phyloP scores from a whole-genome alignment of 2,888 invertebrate species.

The Philereme vetulata region DNA sequence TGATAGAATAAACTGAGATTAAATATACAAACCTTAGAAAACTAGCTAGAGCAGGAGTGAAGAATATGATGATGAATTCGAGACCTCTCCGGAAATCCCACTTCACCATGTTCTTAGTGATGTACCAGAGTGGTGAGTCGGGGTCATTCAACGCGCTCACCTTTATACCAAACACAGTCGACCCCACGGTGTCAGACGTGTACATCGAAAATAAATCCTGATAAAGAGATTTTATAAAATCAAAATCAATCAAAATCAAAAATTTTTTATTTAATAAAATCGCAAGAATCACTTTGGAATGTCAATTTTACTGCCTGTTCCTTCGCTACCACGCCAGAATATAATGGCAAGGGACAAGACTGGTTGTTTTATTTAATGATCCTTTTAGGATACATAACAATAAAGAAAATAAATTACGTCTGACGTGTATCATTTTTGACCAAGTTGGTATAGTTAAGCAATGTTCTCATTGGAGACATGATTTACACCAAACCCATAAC shows the following conservation, averaged over 20 bases:
- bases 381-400: too few relatives aligned
- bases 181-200: conserved; percentile 68
- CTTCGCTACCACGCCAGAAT: too few relatives aligned
- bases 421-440: too few relatives aligned
- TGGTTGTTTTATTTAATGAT: too few relatives aligned
- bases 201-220: conserved; percentile 71
- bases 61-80: conserved; percentile 64
- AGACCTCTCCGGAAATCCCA: conserved; percentile 69
- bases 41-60: conserved; percentile 58
- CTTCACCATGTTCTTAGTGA: conserved; percentile 67
- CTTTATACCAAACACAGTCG: conserved; percentile 64
- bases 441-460: too few relatives aligned
- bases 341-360: too few relatives aligned
- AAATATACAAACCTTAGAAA: conserved; percentile 50
- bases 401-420: too few relatives aligned
- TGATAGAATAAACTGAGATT: not conserved
- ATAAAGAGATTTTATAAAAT: conserved; percentile 1
- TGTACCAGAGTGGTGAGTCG: conserved; percentile 65
- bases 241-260: too few relatives aligned
- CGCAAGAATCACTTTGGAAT: too few relatives aligned
- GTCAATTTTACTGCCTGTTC: not conserved
- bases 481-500: too few relatives aligned
- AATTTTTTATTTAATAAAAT: too few relatives aligned
- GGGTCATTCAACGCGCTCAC: conserved; percentile 60
- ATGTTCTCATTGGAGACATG: too few relatives aligned